Percentiles rank a stretch among this genome's conserved stretches.
These are phyloP conservation scores for Anarrhichthys ocellatus DNA, from an alignment of 2,113 vertebrate genomes.

Conservation along the genomic window DNA sequence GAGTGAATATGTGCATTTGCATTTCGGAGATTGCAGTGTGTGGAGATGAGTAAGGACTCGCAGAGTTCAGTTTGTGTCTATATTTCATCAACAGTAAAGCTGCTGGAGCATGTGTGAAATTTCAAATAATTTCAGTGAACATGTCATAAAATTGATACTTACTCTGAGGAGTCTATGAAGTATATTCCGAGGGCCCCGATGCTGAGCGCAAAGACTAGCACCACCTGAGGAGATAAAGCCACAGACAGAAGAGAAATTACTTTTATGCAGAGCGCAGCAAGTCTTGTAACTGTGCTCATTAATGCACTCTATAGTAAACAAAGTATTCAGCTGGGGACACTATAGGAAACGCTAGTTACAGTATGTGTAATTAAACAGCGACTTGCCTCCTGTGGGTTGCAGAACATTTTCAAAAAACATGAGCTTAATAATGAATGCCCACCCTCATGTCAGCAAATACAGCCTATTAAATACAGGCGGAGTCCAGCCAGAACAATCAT, in stretches of 20 bases:
- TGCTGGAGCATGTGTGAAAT: background rate
- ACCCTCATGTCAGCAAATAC: slow-evolving; percentile 50
- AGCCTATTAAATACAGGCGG: slow-evolving; percentile 21
- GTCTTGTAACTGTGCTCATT: slow-evolving; percentile 6
- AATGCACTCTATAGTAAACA: slow-evolving; percentile 25
- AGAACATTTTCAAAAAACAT: slow-evolving; percentile 42
- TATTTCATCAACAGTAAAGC: background rate
- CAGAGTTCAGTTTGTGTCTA: background rate
- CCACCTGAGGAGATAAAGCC: slow-evolving; percentile 88
- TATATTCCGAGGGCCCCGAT: slow-evolving; percentile 99
- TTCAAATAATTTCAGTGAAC: slow-evolving; percentile 2
- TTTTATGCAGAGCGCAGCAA: slow-evolving; percentile 14
- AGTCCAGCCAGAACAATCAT: slow-evolving; percentile 6
- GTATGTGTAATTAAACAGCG: slow-evolving; percentile 55
- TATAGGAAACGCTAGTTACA: slow-evolving; percentile 24
- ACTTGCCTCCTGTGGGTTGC: slow-evolving; percentile 31
- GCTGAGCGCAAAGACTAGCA: slow-evolving; percentile 99
- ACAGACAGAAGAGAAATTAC: slow-evolving; percentile 41
- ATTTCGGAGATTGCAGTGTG: slow-evolving; percentile 45
- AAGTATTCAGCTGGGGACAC: slow-evolving; percentile 30
- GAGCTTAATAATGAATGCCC: slow-evolving; percentile 58
- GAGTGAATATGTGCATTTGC: slow-evolving; percentile 57
- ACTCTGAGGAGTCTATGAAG: slow-evolving; percentile 99
- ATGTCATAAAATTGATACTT: slow-evolving; percentile 73
- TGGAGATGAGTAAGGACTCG: slow-evolving; percentile 38